Base-by-base conservation (phyloP, 2,888 invertebrate genomes). In the Epistrophe eligans region DNA sequence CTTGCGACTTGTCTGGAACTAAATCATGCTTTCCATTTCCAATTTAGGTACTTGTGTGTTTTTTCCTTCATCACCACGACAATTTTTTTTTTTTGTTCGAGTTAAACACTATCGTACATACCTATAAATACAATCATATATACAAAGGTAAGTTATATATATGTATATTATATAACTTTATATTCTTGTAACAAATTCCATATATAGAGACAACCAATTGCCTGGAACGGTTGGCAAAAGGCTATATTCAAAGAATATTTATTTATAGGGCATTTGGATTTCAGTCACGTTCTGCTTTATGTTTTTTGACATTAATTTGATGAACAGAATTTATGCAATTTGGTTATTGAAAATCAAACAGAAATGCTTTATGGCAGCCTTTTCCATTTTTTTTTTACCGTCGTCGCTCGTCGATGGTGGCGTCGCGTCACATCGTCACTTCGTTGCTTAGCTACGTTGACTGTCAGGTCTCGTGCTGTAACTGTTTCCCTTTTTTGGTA, bases 231-330 rank as follows among this genome's bases (percentile, higher is more conserved):
- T 72, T 83, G 76, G 64, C 79, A 87, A 79, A 80, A 79, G 79
- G 72, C 32, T 24, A 55, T 50, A 52, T 87, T 80, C 84, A 62
- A 72, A 88, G 88, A 88, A 88, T 89, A 88, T 89, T 89, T 88
- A 89, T 89, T 89, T 88, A 89, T 89, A 62, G 88, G 84, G 79
- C 88, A 89, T 89, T 89, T 89, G 85, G 85, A 89, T 89, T 89
- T 89, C 89, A 82, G 89, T 89, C 89, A 89, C 89, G 89, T 89
- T 89, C 83, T 88, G 79, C 89, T 89, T 89, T 89, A 89, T 89
- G 89, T 89, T 89, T 89, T 89, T 88, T 89, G 89, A 89, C 89
- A 89, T 89, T 89, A 89, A 89, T 89, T 89, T 89, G 89, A 89
- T 89, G 89, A 89, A 89, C 89, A 89, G 84, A 89, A 89, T 89